A percentile compares a stretch with the other conserved stretches of the same genome.
phyloP scores from a whole-genome alignment of 2,888 invertebrate species.

The Oscheius onirici region DNA sequence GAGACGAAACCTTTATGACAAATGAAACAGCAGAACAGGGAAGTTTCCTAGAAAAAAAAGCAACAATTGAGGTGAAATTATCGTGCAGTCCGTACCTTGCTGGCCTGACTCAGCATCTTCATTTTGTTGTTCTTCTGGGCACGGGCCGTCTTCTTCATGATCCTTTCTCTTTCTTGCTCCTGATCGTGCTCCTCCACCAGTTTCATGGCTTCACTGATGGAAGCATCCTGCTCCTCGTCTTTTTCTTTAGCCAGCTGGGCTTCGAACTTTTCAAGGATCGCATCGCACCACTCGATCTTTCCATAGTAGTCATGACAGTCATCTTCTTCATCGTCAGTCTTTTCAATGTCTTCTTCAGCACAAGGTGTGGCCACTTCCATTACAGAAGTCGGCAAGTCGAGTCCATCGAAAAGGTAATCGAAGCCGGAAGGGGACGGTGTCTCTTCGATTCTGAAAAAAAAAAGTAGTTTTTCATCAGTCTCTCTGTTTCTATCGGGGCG shows the following conservation, averaged over 20 bases:
- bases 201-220: not conserved
- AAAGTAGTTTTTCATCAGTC: not conserved
- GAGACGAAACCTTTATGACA: conserved; percentile 20
- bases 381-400: conserved; percentile 10
- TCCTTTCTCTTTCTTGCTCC: not conserved
- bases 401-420: conserved; percentile 5
- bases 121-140: not conserved
- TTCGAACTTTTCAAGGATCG: conserved; percentile 21
- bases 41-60: conserved; percentile 10
- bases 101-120: not conserved
- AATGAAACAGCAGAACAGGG: conserved; percentile 32
- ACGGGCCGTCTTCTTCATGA: not conserved
- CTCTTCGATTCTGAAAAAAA: not conserved
- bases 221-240: not conserved
- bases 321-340: not conserved
- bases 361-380: not conserved
- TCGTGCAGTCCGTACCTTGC: conserved; percentile 12
- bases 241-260: conserved; percentile 4
- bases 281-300: conserved; percentile 23
- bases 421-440: not conserved
- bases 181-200: conserved; percentile 1
- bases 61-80: not conserved
- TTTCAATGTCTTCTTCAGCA: not conserved
- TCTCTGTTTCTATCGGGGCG: not conserved
- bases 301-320: conserved; percentile 26